phyloP scores from a whole-genome alignment of 2,113 vertebrate species.

The Pyxicephalus adspersus region DNA sequence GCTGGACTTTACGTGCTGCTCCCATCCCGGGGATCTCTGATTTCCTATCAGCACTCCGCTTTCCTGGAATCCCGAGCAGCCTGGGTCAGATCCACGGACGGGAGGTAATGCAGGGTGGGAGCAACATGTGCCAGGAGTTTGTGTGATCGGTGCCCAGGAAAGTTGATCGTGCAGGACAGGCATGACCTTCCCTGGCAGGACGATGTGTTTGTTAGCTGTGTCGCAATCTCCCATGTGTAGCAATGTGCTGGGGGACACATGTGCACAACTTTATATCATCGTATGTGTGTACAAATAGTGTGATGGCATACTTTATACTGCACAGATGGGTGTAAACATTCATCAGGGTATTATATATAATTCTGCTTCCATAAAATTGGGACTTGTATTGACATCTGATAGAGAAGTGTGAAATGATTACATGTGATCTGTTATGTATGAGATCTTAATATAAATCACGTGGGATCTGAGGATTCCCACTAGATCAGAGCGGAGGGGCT shows the following conservation, averaged over 20 bases:
- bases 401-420: too few relatives aligned
- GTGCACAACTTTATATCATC: too few relatives aligned
- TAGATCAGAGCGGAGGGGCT: too few relatives aligned
- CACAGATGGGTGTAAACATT: too few relatives aligned
- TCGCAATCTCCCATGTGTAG: neutral
- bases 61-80: neutral
- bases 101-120: slow-evolving; percentile 27
- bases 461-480: neutral
- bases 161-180: neutral
- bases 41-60: neutral
- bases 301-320: too few relatives aligned
- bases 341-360: too few relatives aligned
- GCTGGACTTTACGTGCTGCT: neutral
- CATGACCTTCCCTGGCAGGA: neutral
- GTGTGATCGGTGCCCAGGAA: neutral
- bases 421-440: neutral
- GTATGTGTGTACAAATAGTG: too few relatives aligned
- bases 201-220: neutral
- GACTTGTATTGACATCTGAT: too few relatives aligned
- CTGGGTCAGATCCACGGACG: neutral
- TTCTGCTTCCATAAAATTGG: too few relatives aligned
- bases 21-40: slow-evolving; percentile 3
- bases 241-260: neutral
- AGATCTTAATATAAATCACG: neutral
- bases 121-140: neutral